Base-by-base conservation (phyloP, 2,888 invertebrate genomes). In the Aphrophora alni region DNA sequence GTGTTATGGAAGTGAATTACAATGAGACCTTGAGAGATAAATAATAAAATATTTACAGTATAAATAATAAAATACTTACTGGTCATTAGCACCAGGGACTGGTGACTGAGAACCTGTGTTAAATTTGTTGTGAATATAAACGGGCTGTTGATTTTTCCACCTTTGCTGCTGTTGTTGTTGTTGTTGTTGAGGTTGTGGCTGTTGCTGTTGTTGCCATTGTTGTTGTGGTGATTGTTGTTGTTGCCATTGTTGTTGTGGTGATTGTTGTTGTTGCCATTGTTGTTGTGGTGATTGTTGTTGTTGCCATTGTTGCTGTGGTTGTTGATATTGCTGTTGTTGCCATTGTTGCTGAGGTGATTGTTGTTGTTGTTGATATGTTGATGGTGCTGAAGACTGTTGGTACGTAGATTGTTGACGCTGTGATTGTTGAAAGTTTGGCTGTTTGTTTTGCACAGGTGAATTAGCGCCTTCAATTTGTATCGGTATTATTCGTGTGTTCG, bases 381-480 rank as follows among this genome's bases (percentile, higher is more conserved):
- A 26, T 73, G 81, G 17, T 44, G 80, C 38, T 33, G 81, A 70
- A 33, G 83, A 38, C 38, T 69, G 68, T 12, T 77, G 85, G 83
- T 38, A 85, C 81, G 72, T 86, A 84, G 77, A 71, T 25, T 77
- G 82, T 81, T 86, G 79, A 73, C 86, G 51, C 27, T 25, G 27
- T 73, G 70, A 72, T 81, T 81, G 80, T 75, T 82, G 77, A 38
- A 38, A 79, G 72, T 74, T 71, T 75, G 75, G 83, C 81, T 25
- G 80, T 77, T 75, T 75, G 24, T 75, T 72, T 38, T 78, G 75
- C 5, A 44, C 44, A 38, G 78, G 81, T 17, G 81, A 82, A 44
- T 38, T 80, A 21, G 80, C 80, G 78, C 89, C 91, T 86, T 94
- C 94, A 86, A 94, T 90, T 86, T 93, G 92, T 82, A 94, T 91